These are phyloP conservation scores for Tenualosa thibaudeaui DNA, from an alignment of 2,797 vertebrate species.

Conservation along the genomic window DNA sequence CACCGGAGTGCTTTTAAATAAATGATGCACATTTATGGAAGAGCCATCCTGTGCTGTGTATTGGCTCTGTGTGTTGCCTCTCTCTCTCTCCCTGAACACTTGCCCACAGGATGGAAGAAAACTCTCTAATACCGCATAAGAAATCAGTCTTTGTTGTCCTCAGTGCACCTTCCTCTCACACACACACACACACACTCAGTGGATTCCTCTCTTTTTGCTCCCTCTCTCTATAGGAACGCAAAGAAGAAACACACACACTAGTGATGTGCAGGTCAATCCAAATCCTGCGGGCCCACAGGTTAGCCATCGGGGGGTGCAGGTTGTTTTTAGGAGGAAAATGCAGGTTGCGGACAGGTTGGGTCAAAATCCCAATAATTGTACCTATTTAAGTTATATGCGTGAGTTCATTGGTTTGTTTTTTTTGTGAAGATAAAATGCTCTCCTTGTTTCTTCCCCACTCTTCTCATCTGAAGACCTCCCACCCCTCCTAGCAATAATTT, in stretches of 20 bases:
- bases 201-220: background rate
- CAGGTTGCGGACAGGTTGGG: no score
- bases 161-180: background rate
- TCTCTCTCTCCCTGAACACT: conserved; percentile 52
- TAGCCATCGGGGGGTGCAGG: no score
- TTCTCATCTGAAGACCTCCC: no score
- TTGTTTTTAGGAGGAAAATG: no score
- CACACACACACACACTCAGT: background rate
- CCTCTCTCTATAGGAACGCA: conserved; percentile 9
- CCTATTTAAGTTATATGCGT: no score
- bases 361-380: no score
- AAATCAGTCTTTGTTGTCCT: conserved; percentile 48
- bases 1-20: background rate
- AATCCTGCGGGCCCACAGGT: no score
- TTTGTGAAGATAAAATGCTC: no score
- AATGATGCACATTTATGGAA: background rate
- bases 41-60: background rate
- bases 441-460: no score
- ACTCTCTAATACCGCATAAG: conserved; percentile 30
- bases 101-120: conserved; percentile 51
- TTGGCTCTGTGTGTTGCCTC: background rate
- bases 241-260: conserved; percentile 39
- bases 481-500: no score
- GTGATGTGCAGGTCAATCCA: no score
- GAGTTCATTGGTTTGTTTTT: no score